phyloP scores from a whole-genome alignment of 2,797 vertebrate genomes.

The Sparidentex hasta region DNA sequence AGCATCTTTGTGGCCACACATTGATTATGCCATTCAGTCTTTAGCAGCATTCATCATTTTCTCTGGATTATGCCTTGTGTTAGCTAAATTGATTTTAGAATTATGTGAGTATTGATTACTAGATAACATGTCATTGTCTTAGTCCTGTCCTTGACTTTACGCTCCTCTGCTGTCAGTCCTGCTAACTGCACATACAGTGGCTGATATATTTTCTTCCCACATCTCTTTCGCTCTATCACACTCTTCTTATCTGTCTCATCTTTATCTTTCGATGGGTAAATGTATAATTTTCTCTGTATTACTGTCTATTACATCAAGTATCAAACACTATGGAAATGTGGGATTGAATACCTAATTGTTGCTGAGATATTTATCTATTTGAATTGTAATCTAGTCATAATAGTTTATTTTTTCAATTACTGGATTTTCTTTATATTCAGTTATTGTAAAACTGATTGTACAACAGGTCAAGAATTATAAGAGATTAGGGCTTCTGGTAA shows the following conservation, averaged over 20 bases:
- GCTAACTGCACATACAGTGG: neutral
- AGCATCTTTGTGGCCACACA: neutral
- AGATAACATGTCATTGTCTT: conserved; percentile 29
- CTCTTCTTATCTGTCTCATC: neutral
- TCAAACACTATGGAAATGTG: neutral
- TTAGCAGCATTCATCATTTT: neutral
- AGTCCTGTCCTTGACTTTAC: conserved; percentile 35
- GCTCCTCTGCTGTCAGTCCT: conserved; percentile 2
- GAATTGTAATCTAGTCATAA: neutral
- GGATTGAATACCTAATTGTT: neutral
- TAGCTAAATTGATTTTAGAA: conserved; percentile 42
- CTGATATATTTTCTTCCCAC: neutral
- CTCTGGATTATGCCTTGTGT: neutral
- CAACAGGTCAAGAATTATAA: neutral
- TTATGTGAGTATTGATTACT: conserved; percentile 46
- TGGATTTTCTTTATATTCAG: neutral
- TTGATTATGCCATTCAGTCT: conserved; percentile 1
- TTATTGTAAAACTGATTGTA: neutral
- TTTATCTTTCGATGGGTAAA: neutral
- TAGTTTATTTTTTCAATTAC: no score
- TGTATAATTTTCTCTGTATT: neutral
- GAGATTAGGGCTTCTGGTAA: neutral
- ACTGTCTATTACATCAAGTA: neutral
- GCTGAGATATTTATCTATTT: neutral
- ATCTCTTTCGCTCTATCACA: neutral